Percentiles rank a stretch among this genome's conserved stretches.
These are phyloP conservation scores for Scomber colias DNA, from an alignment of 2,113 vertebrate genomes.

Conservation along the genomic window DNA sequence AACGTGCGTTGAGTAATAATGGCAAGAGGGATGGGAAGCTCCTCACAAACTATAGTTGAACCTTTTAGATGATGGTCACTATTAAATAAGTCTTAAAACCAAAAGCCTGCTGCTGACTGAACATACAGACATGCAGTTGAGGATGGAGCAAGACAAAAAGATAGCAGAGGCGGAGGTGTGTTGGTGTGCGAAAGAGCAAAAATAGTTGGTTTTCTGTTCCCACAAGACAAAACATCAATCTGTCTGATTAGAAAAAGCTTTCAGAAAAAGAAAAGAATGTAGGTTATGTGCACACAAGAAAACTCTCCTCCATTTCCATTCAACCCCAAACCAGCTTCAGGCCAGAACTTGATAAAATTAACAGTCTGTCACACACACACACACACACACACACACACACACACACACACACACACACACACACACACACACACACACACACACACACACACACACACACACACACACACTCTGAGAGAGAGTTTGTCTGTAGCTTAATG, in stretches of 20 bases:
- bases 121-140: not conserved
- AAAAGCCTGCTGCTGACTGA: constrained; percentile 1
- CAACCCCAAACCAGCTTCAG: constrained; percentile 21
- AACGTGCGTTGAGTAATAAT: not conserved
- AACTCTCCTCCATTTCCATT: not conserved
- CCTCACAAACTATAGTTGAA: not conserved
- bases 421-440: too few species aligned
- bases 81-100: not conserved
- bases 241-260: not conserved
- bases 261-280: not conserved
- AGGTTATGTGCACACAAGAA: not conserved
- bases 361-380: not conserved
- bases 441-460: too few species aligned
- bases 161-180: not conserved
- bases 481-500: constrained; percentile 38
- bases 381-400: not conserved
- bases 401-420: not conserved
- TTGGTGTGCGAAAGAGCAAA: not conserved
- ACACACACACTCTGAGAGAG: constrained; percentile 20
- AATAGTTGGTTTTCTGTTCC: constrained; percentile 13
- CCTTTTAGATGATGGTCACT: constrained; percentile 24
- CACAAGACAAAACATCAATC: constrained; percentile 11
- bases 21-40: not conserved
- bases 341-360: constrained; percentile 9
- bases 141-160: not conserved